phyloP scores from a whole-genome alignment of 1,140 invertebrate genomes.

The Sycophaga agraensis region DNA sequence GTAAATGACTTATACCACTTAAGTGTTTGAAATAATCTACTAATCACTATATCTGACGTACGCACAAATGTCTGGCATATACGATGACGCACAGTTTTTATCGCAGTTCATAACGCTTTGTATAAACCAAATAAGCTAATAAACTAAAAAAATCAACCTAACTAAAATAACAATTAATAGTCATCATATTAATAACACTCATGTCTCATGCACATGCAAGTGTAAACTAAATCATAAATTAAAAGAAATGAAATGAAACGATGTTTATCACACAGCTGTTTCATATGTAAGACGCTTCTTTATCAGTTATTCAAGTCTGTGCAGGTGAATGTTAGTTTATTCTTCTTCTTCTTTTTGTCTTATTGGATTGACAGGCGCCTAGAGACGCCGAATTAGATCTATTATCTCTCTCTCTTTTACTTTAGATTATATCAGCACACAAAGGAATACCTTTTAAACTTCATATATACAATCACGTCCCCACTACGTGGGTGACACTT shows the following conservation, averaged over 20 bases:
- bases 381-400: background rate
- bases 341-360: background rate
- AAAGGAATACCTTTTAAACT: background rate
- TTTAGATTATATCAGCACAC: background rate
- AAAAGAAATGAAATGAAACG: conserved; percentile 4
- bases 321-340: conserved; percentile 19
- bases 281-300: conserved; percentile 13
- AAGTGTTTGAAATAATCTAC: conserved; percentile 23
- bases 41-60: conserved; percentile 24
- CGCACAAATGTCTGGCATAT: conserved; percentile 24
- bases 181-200: too few species aligned
- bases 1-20: conserved; percentile 13
- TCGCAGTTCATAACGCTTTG: conserved; percentile 20
- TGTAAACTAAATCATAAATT: background rate
- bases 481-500: too few species aligned
- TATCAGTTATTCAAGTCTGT: conserved; percentile 9
- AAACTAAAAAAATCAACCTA: too few species aligned
- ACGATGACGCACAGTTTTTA: conserved; percentile 21
- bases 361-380: conserved; percentile 11
- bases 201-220: background rate
- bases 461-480: background rate
- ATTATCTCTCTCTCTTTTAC: background rate
- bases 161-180: too few species aligned
- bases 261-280: conserved; percentile 10
- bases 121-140: conserved; percentile 1